Evolutionary conservation across 1,140 invertebrate genomes (phyloP).

Genomic region (Drosophila pseudoobscura): DNA sequence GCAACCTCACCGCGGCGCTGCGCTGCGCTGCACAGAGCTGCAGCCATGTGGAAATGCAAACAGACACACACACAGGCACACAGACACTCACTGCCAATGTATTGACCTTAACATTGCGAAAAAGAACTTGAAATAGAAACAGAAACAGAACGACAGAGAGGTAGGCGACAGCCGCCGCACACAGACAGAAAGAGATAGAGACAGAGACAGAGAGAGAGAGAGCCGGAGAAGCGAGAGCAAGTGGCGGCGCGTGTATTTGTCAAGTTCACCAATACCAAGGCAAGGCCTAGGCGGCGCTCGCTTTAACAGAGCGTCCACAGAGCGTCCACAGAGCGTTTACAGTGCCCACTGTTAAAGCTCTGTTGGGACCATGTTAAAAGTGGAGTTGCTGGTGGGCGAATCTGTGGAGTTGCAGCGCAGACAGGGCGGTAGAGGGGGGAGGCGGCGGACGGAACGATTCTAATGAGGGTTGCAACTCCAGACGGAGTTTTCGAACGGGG

Average conservation of each 20-base stretch:
- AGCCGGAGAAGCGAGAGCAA: conserved; percentile 18
- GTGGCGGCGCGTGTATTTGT: conserved; percentile 35
- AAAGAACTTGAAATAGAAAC: conserved; percentile 70
- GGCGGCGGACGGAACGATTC: conserved; percentile 6
- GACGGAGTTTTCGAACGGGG: conserved; percentile 57
- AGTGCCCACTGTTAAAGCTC: conserved; percentile 58
- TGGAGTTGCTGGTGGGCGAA: conserved; percentile 34
- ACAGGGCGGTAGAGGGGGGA: neutral
- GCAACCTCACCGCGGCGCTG: conserved; percentile 52
- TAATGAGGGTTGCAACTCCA: conserved; percentile 79
- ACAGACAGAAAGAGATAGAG: conserved; percentile 37
- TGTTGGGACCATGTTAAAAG: conserved; percentile 19
- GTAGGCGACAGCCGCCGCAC: conserved; percentile 12
- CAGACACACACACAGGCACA: conserved; percentile 1
- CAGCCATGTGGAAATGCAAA: conserved; percentile 49
- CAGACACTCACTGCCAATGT: conserved; percentile 58
- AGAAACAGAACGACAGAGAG: conserved; percentile 30
- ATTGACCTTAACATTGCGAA: conserved; percentile 75
- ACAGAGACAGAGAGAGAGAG: conserved; percentile 26
- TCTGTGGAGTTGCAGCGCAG: conserved; percentile 9
- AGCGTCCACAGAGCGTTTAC: conserved; percentile 60
- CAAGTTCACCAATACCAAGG: conserved; percentile 77
- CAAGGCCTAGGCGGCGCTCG: conserved; percentile 16
- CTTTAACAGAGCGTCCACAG: conserved; percentile 62
- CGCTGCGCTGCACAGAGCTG: conserved; percentile 30